Percentiles rank a stretch among this genome's conserved stretches.
Conservation (phyloP, 2,888 invertebrate genomes). For the Emmelina monodactyla region DNA sequence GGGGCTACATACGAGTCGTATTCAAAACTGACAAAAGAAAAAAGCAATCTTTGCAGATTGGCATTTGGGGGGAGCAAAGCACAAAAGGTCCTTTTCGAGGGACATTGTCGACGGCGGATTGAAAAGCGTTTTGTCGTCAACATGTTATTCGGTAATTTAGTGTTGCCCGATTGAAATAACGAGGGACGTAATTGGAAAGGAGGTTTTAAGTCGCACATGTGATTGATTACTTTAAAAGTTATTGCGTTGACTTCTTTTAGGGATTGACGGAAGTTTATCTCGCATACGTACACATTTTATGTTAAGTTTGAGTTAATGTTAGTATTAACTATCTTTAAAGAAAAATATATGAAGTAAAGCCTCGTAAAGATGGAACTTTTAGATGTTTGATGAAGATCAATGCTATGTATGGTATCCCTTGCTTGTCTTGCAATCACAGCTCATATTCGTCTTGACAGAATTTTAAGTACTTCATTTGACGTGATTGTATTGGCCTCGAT, state of each 20-base stretch:
- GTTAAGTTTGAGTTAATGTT: too few relatives aligned
- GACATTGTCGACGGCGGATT: constrained; percentile 53
- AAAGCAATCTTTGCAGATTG: constrained; percentile 64
- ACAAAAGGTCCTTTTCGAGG: constrained; percentile 41
- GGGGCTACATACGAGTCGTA: constrained; percentile 48
- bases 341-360: too few relatives aligned
- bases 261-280: constrained; percentile 10
- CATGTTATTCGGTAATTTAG: constrained; percentile 65
- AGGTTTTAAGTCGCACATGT: constrained; percentile 39
- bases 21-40: constrained; percentile 65
- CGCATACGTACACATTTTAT: too few relatives aligned
- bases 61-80: constrained; percentile 49
- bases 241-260: too few relatives aligned
- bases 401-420: too few relatives aligned
- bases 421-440: too few relatives aligned
- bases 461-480: too few relatives aligned
- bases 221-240: constrained; percentile 50
- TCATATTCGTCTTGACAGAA: too few relatives aligned
- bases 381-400: too few relatives aligned
- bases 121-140: constrained; percentile 63
- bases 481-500: too few relatives aligned
- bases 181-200: constrained; percentile 50
- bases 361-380: too few relatives aligned
- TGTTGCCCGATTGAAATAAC: constrained; percentile 53
- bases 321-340: too few relatives aligned